Evolutionary conservation across 2,888 invertebrate species (phyloP).

Genomic region (Volucella inflata): DNA sequence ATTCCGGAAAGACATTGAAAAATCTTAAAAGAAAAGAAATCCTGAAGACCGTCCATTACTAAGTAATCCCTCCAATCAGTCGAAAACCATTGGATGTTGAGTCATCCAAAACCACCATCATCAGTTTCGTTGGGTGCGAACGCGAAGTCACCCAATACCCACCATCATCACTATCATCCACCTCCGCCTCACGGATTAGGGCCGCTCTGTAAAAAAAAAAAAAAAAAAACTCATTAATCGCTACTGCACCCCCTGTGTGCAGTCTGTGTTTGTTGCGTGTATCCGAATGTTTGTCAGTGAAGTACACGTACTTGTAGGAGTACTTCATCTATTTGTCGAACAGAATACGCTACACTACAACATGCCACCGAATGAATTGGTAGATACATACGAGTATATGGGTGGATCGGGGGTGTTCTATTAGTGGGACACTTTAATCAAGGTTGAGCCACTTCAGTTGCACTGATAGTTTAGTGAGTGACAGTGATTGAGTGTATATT

Average conservation of each 20-base stretch:
- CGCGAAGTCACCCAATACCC: neutral
- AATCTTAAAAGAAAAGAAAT: too few species aligned
- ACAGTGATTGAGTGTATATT: constrained; percentile 67
- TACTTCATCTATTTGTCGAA: constrained; percentile 3
- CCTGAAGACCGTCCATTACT: too few species aligned
- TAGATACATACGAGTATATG: constrained; percentile 30
- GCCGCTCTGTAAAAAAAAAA: constrained; percentile 47
- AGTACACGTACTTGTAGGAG: constrained; percentile 9
- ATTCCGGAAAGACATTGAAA: too few species aligned
- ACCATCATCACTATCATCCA: neutral
- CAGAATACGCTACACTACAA: constrained; percentile 4
- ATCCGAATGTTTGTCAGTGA: constrained; percentile 37
- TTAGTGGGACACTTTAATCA: constrained; percentile 53
- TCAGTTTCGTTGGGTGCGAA: too few species aligned
- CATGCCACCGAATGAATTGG: constrained; percentile 33
- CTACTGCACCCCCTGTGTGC: constrained; percentile 17
- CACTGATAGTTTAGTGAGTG: constrained; percentile 58
- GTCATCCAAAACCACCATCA: neutral
- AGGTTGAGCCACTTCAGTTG: constrained; percentile 58
- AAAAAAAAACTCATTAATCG: constrained; percentile 61
- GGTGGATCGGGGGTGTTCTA: neutral
- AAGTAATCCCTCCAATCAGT: constrained; percentile 24
- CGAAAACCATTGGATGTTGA: neutral
- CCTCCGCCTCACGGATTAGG: constrained; percentile 10
- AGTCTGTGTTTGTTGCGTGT: neutral